A percentile compares a stretch with the other conserved stretches of the same genome.
Conservation (phyloP, 2,113 vertebrate genomes). For the Nycticorax nycticorax region DNA sequence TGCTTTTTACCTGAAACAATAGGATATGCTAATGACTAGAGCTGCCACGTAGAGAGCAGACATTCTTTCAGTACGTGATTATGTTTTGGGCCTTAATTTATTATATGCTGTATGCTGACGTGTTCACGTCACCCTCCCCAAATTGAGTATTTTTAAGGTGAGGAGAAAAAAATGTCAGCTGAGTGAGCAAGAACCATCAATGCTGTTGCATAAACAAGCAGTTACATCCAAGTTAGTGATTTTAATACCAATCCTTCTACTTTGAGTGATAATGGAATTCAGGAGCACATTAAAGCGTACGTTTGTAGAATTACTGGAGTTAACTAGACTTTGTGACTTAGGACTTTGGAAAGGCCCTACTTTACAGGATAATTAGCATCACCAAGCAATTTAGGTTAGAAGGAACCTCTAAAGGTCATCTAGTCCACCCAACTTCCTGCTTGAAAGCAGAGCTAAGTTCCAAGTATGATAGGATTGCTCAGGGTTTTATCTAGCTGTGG, state of each 20-base stretch:
- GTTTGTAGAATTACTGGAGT: not conserved
- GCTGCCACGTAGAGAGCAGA: not conserved
- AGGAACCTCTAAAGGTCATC: not conserved
- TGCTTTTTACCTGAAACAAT: conserved; percentile 83
- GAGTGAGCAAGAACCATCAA: not conserved
- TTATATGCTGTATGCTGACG: not conserved
- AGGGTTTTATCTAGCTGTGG: not conserved
- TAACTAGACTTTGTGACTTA: not conserved
- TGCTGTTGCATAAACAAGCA: not conserved
- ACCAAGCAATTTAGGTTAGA: not conserved
- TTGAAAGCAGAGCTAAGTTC: not conserved
- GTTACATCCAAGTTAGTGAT: not conserved
- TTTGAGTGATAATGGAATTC: not conserved
- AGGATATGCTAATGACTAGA: conserved; percentile 24
- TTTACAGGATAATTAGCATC: not conserved
- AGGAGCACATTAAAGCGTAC: not conserved
- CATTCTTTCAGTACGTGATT: not conserved
- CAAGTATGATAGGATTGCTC: not conserved
- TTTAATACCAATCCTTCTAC: not conserved
- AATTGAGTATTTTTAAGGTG: not conserved
- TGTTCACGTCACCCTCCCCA: not conserved
- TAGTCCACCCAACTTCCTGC: not conserved
- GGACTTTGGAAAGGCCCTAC: not conserved
- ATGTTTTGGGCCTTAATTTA: not conserved
- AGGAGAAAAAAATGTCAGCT: not conserved